Evolutionary conservation across 2,113 vertebrate species (phyloP).

Genomic region (Nicator chloris): DNA sequence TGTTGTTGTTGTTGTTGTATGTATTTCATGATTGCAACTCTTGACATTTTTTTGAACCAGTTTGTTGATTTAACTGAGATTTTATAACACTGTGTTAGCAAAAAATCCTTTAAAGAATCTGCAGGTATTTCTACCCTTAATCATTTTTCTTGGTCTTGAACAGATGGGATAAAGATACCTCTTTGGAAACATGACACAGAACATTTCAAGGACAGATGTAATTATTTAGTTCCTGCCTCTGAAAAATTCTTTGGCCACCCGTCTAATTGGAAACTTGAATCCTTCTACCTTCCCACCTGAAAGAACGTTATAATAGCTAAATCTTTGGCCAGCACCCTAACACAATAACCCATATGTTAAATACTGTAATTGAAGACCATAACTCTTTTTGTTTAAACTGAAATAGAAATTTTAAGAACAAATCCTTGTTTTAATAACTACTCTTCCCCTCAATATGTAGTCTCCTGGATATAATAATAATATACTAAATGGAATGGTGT

Average conservation of each 20-base stretch:
- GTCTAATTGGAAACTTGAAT: not conserved
- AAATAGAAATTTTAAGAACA: not conserved
- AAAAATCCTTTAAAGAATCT: not conserved
- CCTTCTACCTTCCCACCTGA: not conserved
- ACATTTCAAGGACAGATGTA: not conserved
- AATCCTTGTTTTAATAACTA: not conserved
- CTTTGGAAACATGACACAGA: not conserved
- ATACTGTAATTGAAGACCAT: not conserved
- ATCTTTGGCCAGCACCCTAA: not conserved
- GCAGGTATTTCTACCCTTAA: not conserved
- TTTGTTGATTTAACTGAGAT: not conserved
- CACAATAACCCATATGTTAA: not conserved
- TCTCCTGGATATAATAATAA: not conserved
- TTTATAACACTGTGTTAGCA: not conserved
- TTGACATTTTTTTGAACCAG: not conserved
- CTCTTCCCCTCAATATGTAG: not conserved
- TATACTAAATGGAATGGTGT: not conserved
- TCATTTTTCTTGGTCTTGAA: not conserved
- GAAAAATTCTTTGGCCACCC: not conserved
- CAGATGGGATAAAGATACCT: not conserved
- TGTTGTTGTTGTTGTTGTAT: not conserved
- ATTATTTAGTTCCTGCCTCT: not conserved
- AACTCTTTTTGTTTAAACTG: not conserved
- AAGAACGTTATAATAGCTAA: not conserved
- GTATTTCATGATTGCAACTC: not conserved